Base-by-base conservation (phyloP, 1,140 invertebrate species). In the Drosophila novamexicana region DNA sequence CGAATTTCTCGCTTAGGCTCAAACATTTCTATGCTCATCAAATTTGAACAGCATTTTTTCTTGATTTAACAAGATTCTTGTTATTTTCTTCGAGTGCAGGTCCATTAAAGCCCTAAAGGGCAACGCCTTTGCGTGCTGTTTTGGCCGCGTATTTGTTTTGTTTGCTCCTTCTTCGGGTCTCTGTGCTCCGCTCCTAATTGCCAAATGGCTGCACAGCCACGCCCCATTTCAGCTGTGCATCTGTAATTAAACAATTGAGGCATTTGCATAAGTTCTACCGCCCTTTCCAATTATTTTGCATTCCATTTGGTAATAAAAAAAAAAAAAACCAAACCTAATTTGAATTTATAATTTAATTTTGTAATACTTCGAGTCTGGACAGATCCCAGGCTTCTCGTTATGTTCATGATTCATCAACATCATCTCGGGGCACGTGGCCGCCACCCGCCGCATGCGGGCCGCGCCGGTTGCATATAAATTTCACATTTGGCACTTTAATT, bases 291-390 rank as follows among this genome's bases (percentile, higher is more conserved):
- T 61, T 50, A 44, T 70, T 62, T 40, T 44, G 22, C 40, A 34
- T 4, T 32, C 12, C 10, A 57, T 42, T 32, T 64, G 37, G 58
- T 22, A 56, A 61, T 50, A 42, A 49, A 58, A 32, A 42, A 50
- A 49, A 52, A 57, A 76, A 1, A 18, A 18, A 67, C 61, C 18
- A 18, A 18, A 67, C 61, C 54, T 50, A 66, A 59, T 86, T 86
- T 86, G 67, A 56, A 82, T 81, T 84, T 81, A 79, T 84, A 81
- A 80, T 84, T 89, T 75, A 77, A 81, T 81, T 79, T 74, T 74
- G 52, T 75, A 74, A 73, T 66, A 77, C 14, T 53, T 18, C 37
- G 18, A 9, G 56, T 58, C 34, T 54, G 52, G 52, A 54, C 52
- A 14, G 45, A 14, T 29, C 4, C 29, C 12, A 4, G 1, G 1